These are phyloP conservation scores for Onychostruthus taczanowskii DNA, from an alignment of 2,113 vertebrate genomes.

Conservation along the genomic window DNA sequence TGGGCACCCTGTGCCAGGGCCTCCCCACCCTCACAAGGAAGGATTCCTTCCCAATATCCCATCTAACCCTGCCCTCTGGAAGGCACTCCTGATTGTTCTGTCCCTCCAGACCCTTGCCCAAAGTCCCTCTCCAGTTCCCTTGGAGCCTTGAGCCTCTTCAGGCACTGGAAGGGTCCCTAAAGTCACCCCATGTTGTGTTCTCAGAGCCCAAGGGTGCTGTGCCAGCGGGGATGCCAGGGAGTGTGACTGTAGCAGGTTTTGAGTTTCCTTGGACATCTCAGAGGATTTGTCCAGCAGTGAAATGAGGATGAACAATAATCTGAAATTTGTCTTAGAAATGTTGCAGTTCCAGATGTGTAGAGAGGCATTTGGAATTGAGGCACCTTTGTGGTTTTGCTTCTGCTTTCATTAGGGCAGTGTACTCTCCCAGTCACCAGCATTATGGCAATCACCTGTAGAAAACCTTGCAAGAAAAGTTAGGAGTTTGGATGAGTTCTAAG, in stretches of 20 bases:
- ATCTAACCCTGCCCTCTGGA: background rate
- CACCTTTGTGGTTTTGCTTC: background rate
- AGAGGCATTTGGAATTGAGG: background rate
- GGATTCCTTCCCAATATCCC: too few species aligned
- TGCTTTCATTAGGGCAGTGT: background rate
- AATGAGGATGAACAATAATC: background rate
- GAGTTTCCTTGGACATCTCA: background rate
- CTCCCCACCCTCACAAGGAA: rapidly evolving
- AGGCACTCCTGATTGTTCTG: background rate
- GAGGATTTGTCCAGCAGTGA: background rate
- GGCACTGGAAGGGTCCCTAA: background rate
- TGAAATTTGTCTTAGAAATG: background rate
- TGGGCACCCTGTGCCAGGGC: background rate
- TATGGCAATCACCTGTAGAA: background rate
- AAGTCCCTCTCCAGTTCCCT: background rate
- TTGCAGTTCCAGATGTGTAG: background rate
- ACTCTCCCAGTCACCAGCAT: background rate
- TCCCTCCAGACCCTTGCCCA: background rate
- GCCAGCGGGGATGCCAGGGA: background rate
- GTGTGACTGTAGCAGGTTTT: background rate
- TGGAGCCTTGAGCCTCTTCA: background rate
- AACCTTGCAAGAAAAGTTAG: background rate
- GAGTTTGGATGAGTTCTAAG: background rate
- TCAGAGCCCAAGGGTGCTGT: background rate
- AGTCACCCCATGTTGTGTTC: background rate